phyloP scores from a whole-genome alignment of 2,797 vertebrate genomes.

The Leuciscus waleckii region DNA sequence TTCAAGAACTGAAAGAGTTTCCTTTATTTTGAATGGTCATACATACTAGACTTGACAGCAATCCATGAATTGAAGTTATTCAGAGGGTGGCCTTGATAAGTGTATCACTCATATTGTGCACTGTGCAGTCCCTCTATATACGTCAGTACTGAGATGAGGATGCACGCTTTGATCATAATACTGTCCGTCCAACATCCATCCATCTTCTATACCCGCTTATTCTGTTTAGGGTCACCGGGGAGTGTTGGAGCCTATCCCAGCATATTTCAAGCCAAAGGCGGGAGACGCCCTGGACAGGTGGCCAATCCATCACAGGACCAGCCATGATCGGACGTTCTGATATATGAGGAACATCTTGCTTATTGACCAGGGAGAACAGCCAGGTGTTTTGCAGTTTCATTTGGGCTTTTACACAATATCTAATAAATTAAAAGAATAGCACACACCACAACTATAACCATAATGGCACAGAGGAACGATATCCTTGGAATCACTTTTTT shows the following conservation, averaged over 20 bases:
- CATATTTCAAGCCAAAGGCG: neutral
- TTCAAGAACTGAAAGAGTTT: neutral
- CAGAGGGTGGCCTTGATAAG: slow-evolving; percentile 2
- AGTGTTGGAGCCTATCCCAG: neutral
- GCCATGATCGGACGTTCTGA: neutral
- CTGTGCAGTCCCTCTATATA: slow-evolving; percentile 10
- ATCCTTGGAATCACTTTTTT: neutral
- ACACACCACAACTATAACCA: neutral
- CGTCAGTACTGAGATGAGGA: neutral
- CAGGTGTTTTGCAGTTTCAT: neutral
- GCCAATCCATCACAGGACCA: slow-evolving; percentile 6
- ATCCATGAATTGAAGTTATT: neutral
- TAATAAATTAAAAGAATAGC: neutral
- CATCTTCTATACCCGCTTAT: neutral
- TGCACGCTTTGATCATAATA: neutral
- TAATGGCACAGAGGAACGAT: neutral
- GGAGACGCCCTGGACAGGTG: slow-evolving; percentile 18
- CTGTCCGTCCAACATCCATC: neutral
- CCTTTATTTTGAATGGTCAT: slow-evolving; percentile 18
- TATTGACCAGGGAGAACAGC: slow-evolving; percentile 15
- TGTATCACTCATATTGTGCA: neutral
- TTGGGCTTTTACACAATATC: neutral
- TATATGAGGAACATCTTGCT: slow-evolving; percentile 22
- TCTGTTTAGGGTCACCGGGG: neutral
- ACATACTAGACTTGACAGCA: neutral